These are phyloP conservation scores for Cyanoderma ruficeps DNA, from an alignment of 2,113 vertebrate species.

Conservation along the genomic window DNA sequence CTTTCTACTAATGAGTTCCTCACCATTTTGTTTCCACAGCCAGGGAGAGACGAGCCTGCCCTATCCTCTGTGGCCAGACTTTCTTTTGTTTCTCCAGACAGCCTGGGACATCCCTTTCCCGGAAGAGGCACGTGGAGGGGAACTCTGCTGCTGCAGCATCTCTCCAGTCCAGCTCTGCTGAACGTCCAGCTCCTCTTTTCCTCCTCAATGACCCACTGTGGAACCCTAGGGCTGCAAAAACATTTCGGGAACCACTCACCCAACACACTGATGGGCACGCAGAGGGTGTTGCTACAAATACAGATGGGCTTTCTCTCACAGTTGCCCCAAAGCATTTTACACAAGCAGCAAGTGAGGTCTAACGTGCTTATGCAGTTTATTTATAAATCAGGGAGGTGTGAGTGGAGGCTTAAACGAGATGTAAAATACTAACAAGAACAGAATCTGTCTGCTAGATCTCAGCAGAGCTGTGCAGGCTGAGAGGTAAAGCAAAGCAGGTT, in stretches of 20 bases:
- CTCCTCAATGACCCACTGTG: not conserved
- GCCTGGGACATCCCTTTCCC: not conserved
- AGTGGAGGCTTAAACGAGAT: not conserved
- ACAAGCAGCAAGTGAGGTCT: not conserved
- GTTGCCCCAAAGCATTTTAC: not conserved
- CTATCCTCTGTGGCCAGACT: not conserved
- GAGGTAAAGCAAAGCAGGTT: not conserved
- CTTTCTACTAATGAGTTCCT: not conserved
- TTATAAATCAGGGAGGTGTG: not conserved
- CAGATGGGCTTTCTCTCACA: not conserved
- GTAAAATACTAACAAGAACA: not conserved
- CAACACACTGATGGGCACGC: rapidly evolving
- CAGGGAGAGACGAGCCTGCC: not conserved
- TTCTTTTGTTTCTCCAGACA: not conserved
- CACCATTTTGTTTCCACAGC: not conserved
- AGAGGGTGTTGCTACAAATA: not conserved
- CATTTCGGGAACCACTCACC: not conserved
- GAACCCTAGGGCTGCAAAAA: not conserved
- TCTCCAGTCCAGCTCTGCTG: not conserved
- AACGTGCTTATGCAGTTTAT: not conserved
- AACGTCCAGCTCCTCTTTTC: not conserved
- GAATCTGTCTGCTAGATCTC: not conserved
- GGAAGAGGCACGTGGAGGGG: rapidly evolving
- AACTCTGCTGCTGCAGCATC: not conserved
- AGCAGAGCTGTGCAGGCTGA: not conserved